These are phyloP conservation scores for Lateolabrax maculatus DNA, from an alignment of 2,797 vertebrate species.

Conservation along the genomic window DNA sequence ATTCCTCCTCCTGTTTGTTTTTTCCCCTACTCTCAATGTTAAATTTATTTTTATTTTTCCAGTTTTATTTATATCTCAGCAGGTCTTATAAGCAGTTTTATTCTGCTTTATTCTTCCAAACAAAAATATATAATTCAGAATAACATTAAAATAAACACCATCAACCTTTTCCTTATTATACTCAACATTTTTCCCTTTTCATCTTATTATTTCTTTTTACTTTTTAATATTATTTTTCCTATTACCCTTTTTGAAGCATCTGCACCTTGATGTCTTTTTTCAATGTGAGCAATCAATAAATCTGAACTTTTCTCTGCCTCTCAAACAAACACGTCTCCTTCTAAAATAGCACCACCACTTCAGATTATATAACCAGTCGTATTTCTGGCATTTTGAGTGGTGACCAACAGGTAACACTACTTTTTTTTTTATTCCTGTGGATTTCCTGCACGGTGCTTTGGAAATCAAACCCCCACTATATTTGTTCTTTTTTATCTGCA, in stretches of 20 bases:
- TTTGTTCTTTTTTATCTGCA: constrained; percentile 68
- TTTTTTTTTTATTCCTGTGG: constrained; percentile 33
- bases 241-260: not conserved
- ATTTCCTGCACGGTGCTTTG: constrained; percentile 58
- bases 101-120: not conserved
- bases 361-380: constrained; percentile 60
- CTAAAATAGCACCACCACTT: constrained; percentile 48
- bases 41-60: not conserved
- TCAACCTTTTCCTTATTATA: not conserved
- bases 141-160: not conserved
- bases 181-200: not conserved
- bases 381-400: constrained; percentile 58
- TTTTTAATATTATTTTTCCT: not conserved
- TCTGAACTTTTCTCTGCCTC: constrained; percentile 6
- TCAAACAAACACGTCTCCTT: not conserved
- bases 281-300: constrained; percentile 13
- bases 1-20: not conserved
- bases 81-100: not conserved
- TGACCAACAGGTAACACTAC: constrained; percentile 64
- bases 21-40: not conserved
- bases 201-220: too few relatives aligned
- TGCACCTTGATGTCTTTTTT: not conserved
- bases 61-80: not conserved
- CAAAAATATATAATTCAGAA: not conserved
- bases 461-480: constrained; percentile 55